These are phyloP conservation scores for Strigops habroptila DNA, from an alignment of 2,113 vertebrate species.

Conservation along the genomic window DNA sequence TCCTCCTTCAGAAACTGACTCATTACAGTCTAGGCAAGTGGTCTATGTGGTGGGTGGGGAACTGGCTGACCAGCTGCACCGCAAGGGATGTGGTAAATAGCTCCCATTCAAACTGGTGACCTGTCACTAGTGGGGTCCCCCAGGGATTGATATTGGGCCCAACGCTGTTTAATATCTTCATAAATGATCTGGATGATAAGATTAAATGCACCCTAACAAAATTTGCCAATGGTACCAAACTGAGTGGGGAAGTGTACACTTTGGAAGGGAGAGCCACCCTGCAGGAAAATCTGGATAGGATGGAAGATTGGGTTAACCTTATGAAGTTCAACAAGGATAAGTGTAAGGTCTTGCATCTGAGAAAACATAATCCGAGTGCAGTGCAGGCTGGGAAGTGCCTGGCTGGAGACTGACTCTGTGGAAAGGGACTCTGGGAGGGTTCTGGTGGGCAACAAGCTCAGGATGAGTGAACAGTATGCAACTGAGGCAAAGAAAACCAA, in stretches of 20 bases:
- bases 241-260: neutral
- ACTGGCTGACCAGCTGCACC: neutral
- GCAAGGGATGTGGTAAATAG: neutral
- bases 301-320: neutral
- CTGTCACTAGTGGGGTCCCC: neutral
- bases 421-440: neutral
- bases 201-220: neutral
- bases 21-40: neutral
- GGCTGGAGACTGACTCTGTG: neutral
- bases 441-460: neutral
- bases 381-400: neutral
- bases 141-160: neutral
- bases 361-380: neutral
- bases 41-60: neutral
- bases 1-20: neutral
- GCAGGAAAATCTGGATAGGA: neutral
- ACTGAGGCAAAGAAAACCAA: neutral
- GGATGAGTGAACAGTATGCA: neutral
- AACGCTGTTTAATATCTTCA: neutral
- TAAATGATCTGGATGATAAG: neutral
- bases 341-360: neutral
- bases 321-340: neutral
- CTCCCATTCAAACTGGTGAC: neutral
- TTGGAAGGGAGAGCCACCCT: neutral
- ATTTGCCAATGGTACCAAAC: neutral